Percentiles rank a stretch among this genome's conserved stretches.
phyloP scores from a whole-genome alignment of 2,113 vertebrate species.

The Upupa epops region DNA sequence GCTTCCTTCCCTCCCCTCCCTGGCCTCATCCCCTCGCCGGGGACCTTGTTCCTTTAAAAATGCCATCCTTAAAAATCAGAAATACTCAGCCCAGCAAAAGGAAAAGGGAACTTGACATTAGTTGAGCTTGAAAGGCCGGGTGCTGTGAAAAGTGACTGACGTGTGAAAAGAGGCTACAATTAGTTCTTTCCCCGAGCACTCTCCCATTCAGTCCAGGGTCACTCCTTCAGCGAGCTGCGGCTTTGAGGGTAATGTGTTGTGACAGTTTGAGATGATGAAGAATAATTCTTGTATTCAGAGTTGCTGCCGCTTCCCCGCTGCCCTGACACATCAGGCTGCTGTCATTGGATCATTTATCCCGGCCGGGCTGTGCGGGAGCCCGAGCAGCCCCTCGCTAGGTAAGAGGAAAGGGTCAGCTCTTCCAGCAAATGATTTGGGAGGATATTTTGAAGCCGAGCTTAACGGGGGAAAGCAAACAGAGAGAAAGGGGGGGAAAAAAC shows the following conservation, averaged over 20 bases:
- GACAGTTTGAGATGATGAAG: slow-evolving; percentile 88
- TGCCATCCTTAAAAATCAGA: slow-evolving; percentile 58
- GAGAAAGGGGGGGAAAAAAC: slow-evolving; percentile 65
- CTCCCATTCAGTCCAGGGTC: slow-evolving; percentile 78
- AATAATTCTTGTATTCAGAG: slow-evolving; percentile 87
- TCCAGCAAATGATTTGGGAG: slow-evolving; percentile 78
- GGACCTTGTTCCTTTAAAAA: slow-evolving; percentile 69
- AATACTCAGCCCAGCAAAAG: slow-evolving; percentile 65
- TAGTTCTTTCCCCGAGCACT: slow-evolving; percentile 82
- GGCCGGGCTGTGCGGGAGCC: slow-evolving; percentile 69
- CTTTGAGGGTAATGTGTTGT: slow-evolving; percentile 84
- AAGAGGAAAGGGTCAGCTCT: slow-evolving; percentile 65
- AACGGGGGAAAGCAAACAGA: slow-evolving; percentile 75
- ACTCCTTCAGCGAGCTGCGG: slow-evolving; percentile 74
- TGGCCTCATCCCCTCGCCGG: slow-evolving; percentile 9
- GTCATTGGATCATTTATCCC: slow-evolving; percentile 85
- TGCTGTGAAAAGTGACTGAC: slow-evolving; percentile 80
- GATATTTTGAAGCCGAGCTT: slow-evolving; percentile 78
- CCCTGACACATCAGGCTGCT: slow-evolving; percentile 82
- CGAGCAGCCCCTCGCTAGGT: slow-evolving; percentile 69
- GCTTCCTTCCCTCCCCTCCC: slow-evolving; percentile 39
- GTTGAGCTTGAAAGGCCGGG: slow-evolving; percentile 77
- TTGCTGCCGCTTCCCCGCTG: slow-evolving; percentile 70
- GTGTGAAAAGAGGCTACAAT: slow-evolving; percentile 87
- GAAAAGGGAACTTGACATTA: slow-evolving; percentile 72